Conservation (phyloP, 2,797 vertebrate genomes). For the Gymnocypris eckloni region DNA sequence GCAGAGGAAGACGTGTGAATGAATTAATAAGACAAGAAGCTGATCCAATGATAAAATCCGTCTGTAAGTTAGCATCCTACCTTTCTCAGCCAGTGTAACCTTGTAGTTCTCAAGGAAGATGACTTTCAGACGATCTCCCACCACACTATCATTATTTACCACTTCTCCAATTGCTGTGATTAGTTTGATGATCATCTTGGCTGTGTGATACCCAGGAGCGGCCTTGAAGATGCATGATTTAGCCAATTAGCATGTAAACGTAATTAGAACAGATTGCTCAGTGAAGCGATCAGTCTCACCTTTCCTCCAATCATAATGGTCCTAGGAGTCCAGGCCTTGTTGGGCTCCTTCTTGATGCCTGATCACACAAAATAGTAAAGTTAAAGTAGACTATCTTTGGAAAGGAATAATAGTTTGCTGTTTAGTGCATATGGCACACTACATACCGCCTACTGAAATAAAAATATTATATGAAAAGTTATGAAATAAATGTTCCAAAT, state of each 20-base stretch:
- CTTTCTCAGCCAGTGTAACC: slow-evolving; percentile 91
- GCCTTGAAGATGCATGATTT: slow-evolving; percentile 74
- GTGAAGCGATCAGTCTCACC: slow-evolving; percentile 70
- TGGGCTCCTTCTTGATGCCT: slow-evolving; percentile 91
- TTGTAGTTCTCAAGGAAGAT: slow-evolving; percentile 93
- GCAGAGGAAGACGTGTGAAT: neutral
- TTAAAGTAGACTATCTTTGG: neutral
- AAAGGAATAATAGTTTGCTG: neutral
- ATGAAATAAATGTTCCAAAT: neutral
- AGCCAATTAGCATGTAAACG: neutral
- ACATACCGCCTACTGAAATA: neutral
- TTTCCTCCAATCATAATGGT: slow-evolving; percentile 94
- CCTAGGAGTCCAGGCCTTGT: slow-evolving; percentile 83
- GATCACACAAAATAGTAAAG: slow-evolving; percentile 5
- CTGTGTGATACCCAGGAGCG: slow-evolving; percentile 92
- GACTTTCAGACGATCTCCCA: slow-evolving; percentile 89
- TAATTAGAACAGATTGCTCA: slow-evolving; percentile 2
- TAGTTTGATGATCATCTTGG: slow-evolving; percentile 92
- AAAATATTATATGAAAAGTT: neutral
- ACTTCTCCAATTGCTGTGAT: slow-evolving; percentile 89
- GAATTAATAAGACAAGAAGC: neutral
- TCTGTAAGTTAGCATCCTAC: slow-evolving; percentile 65
- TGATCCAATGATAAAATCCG: neutral
- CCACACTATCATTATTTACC: slow-evolving; percentile 86
- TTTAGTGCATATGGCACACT: neutral